Base-by-base conservation (phyloP, 1,140 invertebrate species). In the Notospermus geniculatus region DNA sequence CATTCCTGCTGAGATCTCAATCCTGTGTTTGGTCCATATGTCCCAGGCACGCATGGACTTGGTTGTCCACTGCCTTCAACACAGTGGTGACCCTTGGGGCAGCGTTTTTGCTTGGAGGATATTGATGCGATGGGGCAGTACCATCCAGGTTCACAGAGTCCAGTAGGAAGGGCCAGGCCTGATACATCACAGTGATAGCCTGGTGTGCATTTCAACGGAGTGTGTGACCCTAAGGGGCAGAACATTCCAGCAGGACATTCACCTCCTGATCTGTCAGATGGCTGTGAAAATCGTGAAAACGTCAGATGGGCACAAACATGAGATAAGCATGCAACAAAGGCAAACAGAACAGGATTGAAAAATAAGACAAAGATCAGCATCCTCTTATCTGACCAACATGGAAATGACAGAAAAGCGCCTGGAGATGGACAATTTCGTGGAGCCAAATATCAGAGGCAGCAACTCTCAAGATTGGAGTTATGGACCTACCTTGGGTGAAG, bases 71-170 rank as follows among this genome's bases (percentile, higher is more conserved):
- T 77, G 32, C 72, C 75, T 5, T 43, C 57, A 13, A 69, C 63
- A 54, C 77, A 79, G 66, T 69, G 77, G 58, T 77, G 71, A 43
- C 77, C 77, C 1, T 69, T 64, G 1, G 74, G 73, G 46, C 77
- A 79, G 53, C 64, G 64, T 1, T 71, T 54, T 60, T 74, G 65
- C 25, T 63, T 62, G 11, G 68, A 43, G 9, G 65, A 69, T 0
- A 64, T 65, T 9, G 75, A 75, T 0, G 66, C 68, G 23, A 61
- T 60, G 23, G 77, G 77, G 50, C 77, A 79, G 59, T 77, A 79
- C 41, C 71, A 77, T 11, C 76, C 74, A 2, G 63, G 66, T 28
- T 71, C 68, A 65, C 77, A 79, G 58, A 66, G 64, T 4, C 64
- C 72, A 1, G 68, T 63, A 1, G 73, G 74, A 1, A 57, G 19